Evolutionary conservation across 2,888 invertebrate genomes (phyloP), one percentile per base, ranked within the genome.

Genomic region (Aleiodes alternator): DNA sequence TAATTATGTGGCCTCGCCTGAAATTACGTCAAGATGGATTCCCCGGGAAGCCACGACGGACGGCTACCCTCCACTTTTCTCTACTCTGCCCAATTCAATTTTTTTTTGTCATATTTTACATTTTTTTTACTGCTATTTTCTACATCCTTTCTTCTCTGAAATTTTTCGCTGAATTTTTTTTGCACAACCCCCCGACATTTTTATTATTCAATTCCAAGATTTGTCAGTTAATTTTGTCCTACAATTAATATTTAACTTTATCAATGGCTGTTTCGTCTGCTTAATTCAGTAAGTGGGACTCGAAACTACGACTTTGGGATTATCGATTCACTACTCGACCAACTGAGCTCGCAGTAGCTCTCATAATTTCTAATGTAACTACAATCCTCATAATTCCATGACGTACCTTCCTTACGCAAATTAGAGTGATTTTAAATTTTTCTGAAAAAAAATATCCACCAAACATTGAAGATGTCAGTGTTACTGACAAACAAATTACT

Each of bases 1-100:
- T 89, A 89, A 89, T 89, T 89, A 86, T 84, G 83, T 83, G 82
- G 80, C 78, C 76, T 78, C 81, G 76, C 80, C 80, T 81, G 82
- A 82, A 85, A 87, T 85, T 85, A 86, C 85, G 84, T 84, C 83
- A 82, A 78, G 81, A 83, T 78, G 80, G 79, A 83, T 82, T 82
- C 81, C 81, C 68, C 71, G 23, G 70, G 56, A 74, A 78, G 38
- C 31, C 69, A 61, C 55, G 59, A 68, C 73, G 59, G 72, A 70
- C 59, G 68, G 73, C 34, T 51, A 69, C 74, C 48, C 53, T 69
- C 38, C 72, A 64, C 72, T 50, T 31, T 56, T 66, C 59, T 34
- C 43, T 11, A 11, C 9, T 43, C 43, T 43, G 43, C 43, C 43
- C 43, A 43, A 43, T 43, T 29, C 55, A 34, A 4, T 34, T 71